Conservation (phyloP, 1,140 invertebrate species). For the Drosophila kikkawai region DNA sequence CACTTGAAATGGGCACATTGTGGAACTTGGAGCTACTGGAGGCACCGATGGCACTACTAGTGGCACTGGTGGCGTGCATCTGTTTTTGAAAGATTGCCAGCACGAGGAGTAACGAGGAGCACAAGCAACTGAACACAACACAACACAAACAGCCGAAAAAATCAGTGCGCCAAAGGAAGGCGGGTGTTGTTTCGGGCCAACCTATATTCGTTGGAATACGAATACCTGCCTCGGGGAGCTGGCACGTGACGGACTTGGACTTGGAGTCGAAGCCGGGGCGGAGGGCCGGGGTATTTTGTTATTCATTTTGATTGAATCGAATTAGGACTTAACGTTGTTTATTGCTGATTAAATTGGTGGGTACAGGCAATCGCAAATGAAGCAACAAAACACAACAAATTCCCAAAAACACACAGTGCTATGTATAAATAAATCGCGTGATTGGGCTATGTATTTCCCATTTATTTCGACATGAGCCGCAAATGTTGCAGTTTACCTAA, state of each 20-base stretch:
- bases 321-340: constrained; percentile 83
- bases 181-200: constrained; percentile 72
- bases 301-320: constrained; percentile 83
- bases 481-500: constrained; percentile 47
- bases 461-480: constrained; percentile 40
- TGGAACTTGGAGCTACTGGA: constrained; percentile 12
- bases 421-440: constrained; percentile 50
- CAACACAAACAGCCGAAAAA: constrained; percentile 36
- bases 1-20: constrained; percentile 53
- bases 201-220: constrained; percentile 71
- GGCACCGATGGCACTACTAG: constrained; percentile 3
- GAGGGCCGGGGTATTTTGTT: constrained; percentile 57
- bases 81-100: constrained; percentile 62
- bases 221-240: constrained; percentile 27
- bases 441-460: constrained; percentile 41
- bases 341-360: constrained; percentile 81
- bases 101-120: constrained; percentile 38
- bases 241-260: constrained; percentile 34
- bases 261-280: background rate
- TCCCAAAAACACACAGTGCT: constrained; percentile 29
- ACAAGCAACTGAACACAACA: constrained; percentile 16
- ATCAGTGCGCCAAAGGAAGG: constrained; percentile 62
- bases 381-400: constrained; percentile 42
- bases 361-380: constrained; percentile 69
- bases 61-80: constrained; percentile 45